Conservation (phyloP, 2,113 vertebrate species). For the Dromiciops gliroides region DNA sequence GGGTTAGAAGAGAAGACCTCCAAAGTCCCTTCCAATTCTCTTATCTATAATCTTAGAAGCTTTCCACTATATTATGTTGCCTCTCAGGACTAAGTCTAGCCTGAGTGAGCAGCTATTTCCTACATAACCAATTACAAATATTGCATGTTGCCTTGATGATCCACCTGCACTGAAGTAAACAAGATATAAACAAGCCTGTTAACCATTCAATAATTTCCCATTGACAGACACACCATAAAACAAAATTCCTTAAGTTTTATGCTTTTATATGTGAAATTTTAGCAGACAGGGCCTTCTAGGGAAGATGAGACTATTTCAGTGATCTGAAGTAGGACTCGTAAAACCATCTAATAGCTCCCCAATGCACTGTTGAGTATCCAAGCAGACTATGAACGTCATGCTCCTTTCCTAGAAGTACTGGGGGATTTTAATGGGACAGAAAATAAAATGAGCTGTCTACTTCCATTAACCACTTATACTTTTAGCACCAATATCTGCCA, state of each 20-base stretch:
- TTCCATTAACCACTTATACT: accelerated
- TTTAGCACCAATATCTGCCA: accelerated
- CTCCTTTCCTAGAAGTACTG: neutral
- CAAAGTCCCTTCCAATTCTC: neutral
- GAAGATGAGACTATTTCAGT: accelerated
- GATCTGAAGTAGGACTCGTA: accelerated
- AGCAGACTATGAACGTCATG: neutral
- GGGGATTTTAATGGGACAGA: accelerated
- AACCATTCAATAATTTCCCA: no score
- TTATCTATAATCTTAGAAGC: neutral
- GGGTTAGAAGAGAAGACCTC: neutral
- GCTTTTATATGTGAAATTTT: accelerated
- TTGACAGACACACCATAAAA: accelerated
- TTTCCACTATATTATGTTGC: neutral
- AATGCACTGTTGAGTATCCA: no score
- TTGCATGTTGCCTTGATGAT: neutral
- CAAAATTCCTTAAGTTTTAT: accelerated
- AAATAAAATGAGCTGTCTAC: accelerated
- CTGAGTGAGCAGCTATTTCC: neutral
- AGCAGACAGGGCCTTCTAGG: neutral
- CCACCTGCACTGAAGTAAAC: neutral
- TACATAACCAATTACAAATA: neutral
- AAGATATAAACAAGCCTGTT: neutral
- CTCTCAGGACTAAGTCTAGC: neutral
- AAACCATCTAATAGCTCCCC: no score